A percentile compares a stretch with the other conserved stretches of the same genome.
Evolutionary conservation across 2,888 invertebrate genomes (phyloP).

Genomic region (Lingula anatina): DNA sequence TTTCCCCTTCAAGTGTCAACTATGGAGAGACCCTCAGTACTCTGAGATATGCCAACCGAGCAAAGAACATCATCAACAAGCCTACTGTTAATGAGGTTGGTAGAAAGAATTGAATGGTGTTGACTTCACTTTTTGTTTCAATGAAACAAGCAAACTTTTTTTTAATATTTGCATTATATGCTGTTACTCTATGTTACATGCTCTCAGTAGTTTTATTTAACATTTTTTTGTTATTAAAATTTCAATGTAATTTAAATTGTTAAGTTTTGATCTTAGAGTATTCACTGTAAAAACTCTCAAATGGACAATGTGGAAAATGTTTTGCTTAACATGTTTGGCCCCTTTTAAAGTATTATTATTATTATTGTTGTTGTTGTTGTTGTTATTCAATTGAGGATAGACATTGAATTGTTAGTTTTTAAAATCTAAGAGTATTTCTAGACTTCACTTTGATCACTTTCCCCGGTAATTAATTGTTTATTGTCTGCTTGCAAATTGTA

Average conservation of each 20-base stretch:
- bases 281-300: too few species aligned
- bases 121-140: not conserved
- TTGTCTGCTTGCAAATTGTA: not conserved
- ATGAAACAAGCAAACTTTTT: not conserved
- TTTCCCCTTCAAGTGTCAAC: constrained; percentile 72
- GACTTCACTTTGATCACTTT: not conserved
- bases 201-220: too few species aligned
- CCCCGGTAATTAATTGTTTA: not conserved
- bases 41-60: constrained; percentile 71
- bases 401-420: not conserved
- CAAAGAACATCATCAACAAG: constrained; percentile 66
- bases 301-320: too few species aligned
- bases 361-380: too few species aligned
- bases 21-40: constrained; percentile 77
- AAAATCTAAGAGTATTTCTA: not conserved
- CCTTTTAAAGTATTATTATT: too few species aligned
- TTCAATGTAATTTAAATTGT: not conserved
- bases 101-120: not conserved
- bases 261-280: too few species aligned
- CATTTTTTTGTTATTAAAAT: too few species aligned
- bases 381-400: not conserved
- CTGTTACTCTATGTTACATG: too few species aligned
- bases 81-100: constrained; percentile 62
- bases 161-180: too few species aligned
- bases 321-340: too few species aligned